Conservation (phyloP, 2,113 vertebrate genomes). For the Leiothrix lutea region DNA sequence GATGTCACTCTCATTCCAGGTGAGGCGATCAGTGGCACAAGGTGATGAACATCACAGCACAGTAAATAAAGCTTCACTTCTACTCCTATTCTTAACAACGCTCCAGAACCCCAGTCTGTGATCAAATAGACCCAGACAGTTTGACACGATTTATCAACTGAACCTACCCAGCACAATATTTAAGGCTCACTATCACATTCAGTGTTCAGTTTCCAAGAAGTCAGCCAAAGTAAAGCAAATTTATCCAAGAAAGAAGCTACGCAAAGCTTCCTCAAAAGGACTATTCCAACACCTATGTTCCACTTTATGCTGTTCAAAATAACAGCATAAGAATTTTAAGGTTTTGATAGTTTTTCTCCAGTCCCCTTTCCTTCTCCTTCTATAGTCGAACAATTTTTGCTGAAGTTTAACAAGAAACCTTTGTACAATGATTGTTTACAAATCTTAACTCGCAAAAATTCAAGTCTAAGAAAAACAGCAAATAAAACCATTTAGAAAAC, state of each 20-base stretch:
- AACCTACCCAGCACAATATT: neutral
- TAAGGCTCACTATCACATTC: neutral
- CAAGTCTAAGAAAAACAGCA: neutral
- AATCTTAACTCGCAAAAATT: neutral
- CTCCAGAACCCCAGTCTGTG: neutral
- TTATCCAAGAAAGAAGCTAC: neutral
- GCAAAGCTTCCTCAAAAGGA: neutral
- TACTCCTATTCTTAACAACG: neutral
- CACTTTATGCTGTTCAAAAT: neutral
- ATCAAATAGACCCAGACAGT: neutral
- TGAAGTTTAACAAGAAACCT: neutral
- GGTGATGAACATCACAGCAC: neutral
- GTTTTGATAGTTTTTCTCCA: neutral
- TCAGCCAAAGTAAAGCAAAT: neutral
- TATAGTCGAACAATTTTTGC: neutral
- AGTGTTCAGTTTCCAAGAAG: neutral
- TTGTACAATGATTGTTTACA: neutral
- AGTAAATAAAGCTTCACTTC: neutral
- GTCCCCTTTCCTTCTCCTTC: neutral
- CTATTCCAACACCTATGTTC: neutral
- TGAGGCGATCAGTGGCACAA: fast-evolving
- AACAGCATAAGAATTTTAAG: neutral
- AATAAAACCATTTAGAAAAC: neutral
- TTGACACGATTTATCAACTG: neutral
- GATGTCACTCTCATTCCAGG: neutral